Conservation (phyloP, 2,888 invertebrate species). For the Aporophyla nigra region DNA sequence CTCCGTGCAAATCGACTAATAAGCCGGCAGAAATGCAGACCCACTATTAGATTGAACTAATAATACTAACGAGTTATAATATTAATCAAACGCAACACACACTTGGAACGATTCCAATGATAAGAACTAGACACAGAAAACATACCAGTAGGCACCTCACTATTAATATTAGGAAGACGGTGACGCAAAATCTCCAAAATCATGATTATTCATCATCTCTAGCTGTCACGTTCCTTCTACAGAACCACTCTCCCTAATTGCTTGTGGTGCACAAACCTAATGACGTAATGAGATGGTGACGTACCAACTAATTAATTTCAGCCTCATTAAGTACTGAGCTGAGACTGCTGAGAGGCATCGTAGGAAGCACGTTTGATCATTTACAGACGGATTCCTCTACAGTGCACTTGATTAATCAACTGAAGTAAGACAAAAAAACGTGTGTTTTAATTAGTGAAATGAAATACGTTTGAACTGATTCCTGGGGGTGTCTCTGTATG, state of each 20-base stretch:
- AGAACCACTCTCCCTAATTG: constrained; percentile 64
- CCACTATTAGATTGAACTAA: neutral
- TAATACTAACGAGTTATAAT: neutral
- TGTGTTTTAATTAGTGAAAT: constrained; percentile 51
- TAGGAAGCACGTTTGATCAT: constrained; percentile 31
- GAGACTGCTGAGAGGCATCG: neutral
- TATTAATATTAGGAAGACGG: constrained; percentile 9
- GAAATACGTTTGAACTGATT: constrained; percentile 32
- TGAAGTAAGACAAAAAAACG: constrained; percentile 35
- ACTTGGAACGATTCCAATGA: neutral
- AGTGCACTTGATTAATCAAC: constrained; percentile 45
- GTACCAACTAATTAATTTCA: constrained; percentile 57
- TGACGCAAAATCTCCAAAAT: constrained; percentile 35
- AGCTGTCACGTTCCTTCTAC: constrained; percentile 27
- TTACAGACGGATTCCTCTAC: constrained; percentile 18
- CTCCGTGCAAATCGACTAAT: too few relatives aligned
- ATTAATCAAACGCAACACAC: neutral
- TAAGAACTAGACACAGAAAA: neutral
- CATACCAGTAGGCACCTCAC: neutral
- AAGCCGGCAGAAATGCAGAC: neutral
- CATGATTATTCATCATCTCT: constrained; percentile 42
- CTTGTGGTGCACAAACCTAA: constrained; percentile 47
- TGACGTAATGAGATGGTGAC: constrained; percentile 53
- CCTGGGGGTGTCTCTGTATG: neutral
- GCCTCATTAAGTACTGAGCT: constrained; percentile 7